Evolutionary conservation across 2,113 vertebrate genomes (phyloP).

Genomic region (Colossoma macropomum): DNA sequence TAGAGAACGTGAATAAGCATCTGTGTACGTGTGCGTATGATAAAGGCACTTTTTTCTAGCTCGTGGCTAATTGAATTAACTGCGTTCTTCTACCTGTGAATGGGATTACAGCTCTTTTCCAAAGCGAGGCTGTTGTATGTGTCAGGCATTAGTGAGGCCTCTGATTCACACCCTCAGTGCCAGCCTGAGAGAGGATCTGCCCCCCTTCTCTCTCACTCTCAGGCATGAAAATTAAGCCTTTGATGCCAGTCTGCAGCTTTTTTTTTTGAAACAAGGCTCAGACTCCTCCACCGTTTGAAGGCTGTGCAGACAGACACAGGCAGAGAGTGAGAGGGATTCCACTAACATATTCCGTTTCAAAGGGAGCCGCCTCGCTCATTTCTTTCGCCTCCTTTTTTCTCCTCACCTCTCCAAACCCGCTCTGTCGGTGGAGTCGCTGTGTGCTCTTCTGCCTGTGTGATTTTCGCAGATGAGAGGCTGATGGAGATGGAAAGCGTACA

Average conservation of each 20-base stretch:
- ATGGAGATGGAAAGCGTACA: background rate
- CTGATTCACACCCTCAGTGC: conserved; percentile 65
- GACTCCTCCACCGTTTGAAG: conserved; percentile 1
- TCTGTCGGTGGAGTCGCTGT: background rate
- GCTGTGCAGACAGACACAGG: background rate
- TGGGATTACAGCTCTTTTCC: conserved; percentile 47
- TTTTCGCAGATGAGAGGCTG: background rate
- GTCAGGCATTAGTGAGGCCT: background rate
- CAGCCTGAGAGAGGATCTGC: no score
- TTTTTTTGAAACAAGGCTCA: background rate
- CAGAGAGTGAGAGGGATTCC: background rate
- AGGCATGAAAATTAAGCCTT: conserved; percentile 1
- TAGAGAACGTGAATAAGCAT: background rate
- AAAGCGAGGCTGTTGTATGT: conserved; percentile 52
- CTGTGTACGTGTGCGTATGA: background rate
- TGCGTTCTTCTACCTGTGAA: conserved; percentile 54
- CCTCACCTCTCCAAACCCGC: background rate
- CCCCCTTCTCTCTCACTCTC: background rate
- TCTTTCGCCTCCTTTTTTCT: background rate
- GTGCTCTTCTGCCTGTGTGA: conserved; percentile 50
- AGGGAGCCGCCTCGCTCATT: background rate
- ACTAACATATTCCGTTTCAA: conserved; percentile 3
- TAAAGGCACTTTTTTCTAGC: conserved; percentile 44
- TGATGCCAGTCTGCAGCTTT: background rate
- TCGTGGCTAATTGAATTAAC: conserved; percentile 71